Base-by-base conservation (phyloP, 2,888 invertebrate genomes). In the Argynnis bischoffii region DNA sequence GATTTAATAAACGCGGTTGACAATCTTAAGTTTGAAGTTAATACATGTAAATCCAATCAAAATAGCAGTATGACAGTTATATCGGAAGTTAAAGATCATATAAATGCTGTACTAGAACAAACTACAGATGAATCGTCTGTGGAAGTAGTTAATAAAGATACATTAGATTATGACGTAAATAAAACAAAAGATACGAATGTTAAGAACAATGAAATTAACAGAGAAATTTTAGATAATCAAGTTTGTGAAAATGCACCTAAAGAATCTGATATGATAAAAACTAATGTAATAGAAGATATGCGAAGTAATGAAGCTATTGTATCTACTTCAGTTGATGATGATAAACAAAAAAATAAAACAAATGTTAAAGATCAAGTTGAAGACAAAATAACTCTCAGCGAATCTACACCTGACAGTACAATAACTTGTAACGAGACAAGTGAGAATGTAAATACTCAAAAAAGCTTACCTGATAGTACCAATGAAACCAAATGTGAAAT, bases 331-430 rank as follows among this genome's bases (percentile, higher is more conserved):
- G 80, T 81, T 67, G 73, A 77, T 47, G 63, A 54, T 41, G 63
- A 69, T 2, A 67, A 46, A 47, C 55, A 48, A 26, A 6, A 47
- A 5, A 5, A 51, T 53, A 59, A 31, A 15, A 55, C 8, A 18
- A 48, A 8, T 50, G 26, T 35, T n/a, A 54, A 46, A 54, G 53
- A 47, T 48, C 6, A 59, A 41, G 14, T 31, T 18, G 55, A 47
- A 35, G n/a, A 53, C 14, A 46, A 60, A n/a, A 77, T 80, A 56
- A 61, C 64, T 47, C 77, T 78, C 70, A 74, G 74, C 13, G 74
- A 77, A 66, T 82, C 82, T 60, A 79, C 82, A 57, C 89, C 90
- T 16, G 91, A 91, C 67, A 92, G 90, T 76, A 90, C 90, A 13
- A 83, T 83, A 66, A 84, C 84, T 65, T 80, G 75, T 48, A 77